phyloP scores from a whole-genome alignment of 2,113 vertebrate genomes.

The Hyaena hyaena region DNA sequence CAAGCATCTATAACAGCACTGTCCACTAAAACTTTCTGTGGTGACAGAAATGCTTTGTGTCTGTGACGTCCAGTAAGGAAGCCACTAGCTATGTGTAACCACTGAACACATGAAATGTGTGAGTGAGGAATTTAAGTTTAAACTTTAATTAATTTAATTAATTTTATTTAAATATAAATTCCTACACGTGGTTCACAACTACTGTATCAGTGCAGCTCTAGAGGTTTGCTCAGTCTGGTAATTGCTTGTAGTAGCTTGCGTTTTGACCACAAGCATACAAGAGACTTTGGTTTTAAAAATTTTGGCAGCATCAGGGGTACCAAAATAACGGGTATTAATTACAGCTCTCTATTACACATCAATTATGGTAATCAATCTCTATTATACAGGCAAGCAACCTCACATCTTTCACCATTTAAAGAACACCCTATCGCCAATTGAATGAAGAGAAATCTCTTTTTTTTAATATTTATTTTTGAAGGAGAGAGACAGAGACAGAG shows the following conservation, averaged over 20 bases:
- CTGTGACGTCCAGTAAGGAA: not conserved
- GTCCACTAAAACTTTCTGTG: constrained; percentile 21
- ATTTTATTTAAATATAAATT: constrained; percentile 10
- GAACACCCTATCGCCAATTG: not conserved
- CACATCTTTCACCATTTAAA: not conserved
- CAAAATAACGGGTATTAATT: constrained; percentile 72
- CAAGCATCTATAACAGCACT: not conserved
- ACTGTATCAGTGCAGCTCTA: not conserved
- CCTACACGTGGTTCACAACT: not conserved
- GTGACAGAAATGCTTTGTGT: not conserved
- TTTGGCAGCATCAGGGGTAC: constrained; percentile 69
- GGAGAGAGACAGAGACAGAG: too few relatives aligned
- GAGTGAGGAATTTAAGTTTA: constrained; percentile 28
- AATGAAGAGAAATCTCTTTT: constrained; percentile 14
- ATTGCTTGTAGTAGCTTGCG: constrained; percentile 58
- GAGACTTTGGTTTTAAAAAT: constrained; percentile 72
- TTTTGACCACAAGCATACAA: constrained; percentile 63
- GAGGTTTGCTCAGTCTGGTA: constrained; percentile 72
- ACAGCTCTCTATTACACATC: constrained; percentile 46
- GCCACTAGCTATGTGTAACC: not conserved
- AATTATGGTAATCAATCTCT: constrained; percentile 71
- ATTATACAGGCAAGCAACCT: constrained; percentile 36
- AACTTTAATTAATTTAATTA: constrained; percentile 55
- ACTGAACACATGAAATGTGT: constrained; percentile 17
- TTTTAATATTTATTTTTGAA: too few relatives aligned